Base-by-base conservation (phyloP, 1,140 invertebrate genomes). In the Drosophila burlai region DNA sequence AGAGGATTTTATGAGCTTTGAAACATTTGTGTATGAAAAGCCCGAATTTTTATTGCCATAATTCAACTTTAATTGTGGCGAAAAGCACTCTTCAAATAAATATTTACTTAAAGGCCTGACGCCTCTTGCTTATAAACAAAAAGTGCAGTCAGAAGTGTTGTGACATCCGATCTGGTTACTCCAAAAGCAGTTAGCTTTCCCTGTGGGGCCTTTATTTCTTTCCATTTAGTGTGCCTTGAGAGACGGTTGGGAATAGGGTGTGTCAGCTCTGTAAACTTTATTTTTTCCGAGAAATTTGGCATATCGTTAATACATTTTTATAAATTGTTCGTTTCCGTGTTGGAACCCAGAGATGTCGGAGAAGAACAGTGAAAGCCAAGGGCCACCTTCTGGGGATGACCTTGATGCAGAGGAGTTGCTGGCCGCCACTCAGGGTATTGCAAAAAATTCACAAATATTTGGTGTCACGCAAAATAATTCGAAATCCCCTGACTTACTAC, bases 341-440 rank as follows among this genome's bases (percentile, higher is more conserved):
- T 18, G 10, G 9, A 10, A 21, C 1, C 16, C 4, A 29, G 50
- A 38, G 49, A 71, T 71, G 67, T 24, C 31, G 6, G 67, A 71
- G 15, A 29, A 8, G 10, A 54, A 9, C 3, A 40, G 24, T 16
- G 24, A 26, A 7, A 13, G 1, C n/a, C 36, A 18, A 13, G 29
- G 5, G 0, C 10, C 15, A 4, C 5, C 29, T 3, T 11, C 34
- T 16, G 18, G 21, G 49, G 61, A 55, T 4, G 36, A 42, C 5
- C 11, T 21, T 1, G 24, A 55, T 16, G 49, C 11, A 4, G 18
- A 29, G 15, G 67, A 71, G 26, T 15, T 18, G 16, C 11, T 24
- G 24, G 64, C 67, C 29, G 18, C 64, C 11, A 24, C 31, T 18
- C 40, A 68, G 24, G 64, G 64, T 71, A 68, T 13, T 10, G 4